Evolutionary conservation across 2,888 invertebrate species (phyloP).

Genomic region (Stenchaetothrips biformis): DNA sequence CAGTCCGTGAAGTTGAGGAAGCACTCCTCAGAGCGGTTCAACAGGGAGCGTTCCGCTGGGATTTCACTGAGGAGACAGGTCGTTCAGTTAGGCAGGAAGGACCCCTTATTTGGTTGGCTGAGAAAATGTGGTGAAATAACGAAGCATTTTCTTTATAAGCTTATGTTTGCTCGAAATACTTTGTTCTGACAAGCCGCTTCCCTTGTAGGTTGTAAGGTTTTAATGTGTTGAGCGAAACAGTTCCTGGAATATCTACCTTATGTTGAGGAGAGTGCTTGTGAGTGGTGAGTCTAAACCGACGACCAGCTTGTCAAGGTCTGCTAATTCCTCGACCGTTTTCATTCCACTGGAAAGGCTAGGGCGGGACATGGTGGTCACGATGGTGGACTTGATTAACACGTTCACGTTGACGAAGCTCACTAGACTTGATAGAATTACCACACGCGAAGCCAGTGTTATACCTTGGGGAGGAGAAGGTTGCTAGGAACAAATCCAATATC

Average conservation of each 20-base stretch:
- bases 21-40: not conserved
- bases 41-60: not conserved
- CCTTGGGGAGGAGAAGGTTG: not conserved
- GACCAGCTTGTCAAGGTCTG: not conserved
- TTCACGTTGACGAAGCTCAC: not conserved
- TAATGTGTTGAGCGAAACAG: too few relatives aligned
- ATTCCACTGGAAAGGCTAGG: not conserved
- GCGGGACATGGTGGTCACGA: not conserved
- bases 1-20: slow-evolving; percentile 1
- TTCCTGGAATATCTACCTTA: too few relatives aligned
- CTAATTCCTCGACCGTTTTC: not conserved
- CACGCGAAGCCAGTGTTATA: not conserved
- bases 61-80: not conserved
- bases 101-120: too few relatives aligned
- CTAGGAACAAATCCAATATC: not conserved
- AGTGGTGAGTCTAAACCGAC: not conserved
- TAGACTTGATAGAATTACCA: not conserved
- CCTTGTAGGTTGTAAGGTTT: too few relatives aligned
- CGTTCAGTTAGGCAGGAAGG: too few relatives aligned
- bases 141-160: too few relatives aligned
- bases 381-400: not conserved
- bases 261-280: too few relatives aligned
- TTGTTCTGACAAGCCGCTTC: too few relatives aligned
- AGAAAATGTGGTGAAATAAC: too few relatives aligned
- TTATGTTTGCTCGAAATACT: too few relatives aligned